A percentile compares a stretch with the other conserved stretches of the same genome.
phyloP scores from a whole-genome alignment of 1,140 invertebrate species.

The Papilio helenus region DNA sequence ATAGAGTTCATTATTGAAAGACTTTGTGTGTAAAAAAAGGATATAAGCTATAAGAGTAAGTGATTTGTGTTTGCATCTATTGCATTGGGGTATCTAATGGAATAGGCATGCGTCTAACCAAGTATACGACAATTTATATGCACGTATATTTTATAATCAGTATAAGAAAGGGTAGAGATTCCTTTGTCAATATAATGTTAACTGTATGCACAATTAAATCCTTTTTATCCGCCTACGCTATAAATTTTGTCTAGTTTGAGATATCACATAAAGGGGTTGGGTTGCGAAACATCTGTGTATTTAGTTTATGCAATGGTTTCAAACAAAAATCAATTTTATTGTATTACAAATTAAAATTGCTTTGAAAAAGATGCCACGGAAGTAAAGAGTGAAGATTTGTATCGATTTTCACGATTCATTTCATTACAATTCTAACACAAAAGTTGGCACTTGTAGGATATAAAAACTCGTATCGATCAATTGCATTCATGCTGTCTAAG shows the following conservation, averaged over 20 bases:
- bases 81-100: constrained; percentile 71
- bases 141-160: constrained; percentile 71
- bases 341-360: not conserved
- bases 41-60: constrained; percentile 55
- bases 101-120: constrained; percentile 63
- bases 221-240: constrained; percentile 57
- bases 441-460: not conserved
- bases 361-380: not conserved
- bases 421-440: not conserved
- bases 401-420: not conserved
- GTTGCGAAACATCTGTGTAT: not conserved
- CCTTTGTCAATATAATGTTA: constrained; percentile 77
- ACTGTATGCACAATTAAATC: constrained; percentile 71
- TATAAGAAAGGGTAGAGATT: constrained; percentile 71
- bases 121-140: constrained; percentile 61
- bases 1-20: constrained; percentile 31
- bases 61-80: constrained; percentile 69
- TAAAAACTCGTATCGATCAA: constrained; percentile 30
- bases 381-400: not conserved
- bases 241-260: constrained; percentile 57
- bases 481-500: constrained; percentile 42
- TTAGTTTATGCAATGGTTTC: not conserved
- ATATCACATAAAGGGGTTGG: not conserved
- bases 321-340: not conserved
- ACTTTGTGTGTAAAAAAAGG: constrained; percentile 47